These are phyloP conservation scores for Idaea dimidiata DNA, from an alignment of 2,888 invertebrate genomes.

Conservation along the genomic window DNA sequence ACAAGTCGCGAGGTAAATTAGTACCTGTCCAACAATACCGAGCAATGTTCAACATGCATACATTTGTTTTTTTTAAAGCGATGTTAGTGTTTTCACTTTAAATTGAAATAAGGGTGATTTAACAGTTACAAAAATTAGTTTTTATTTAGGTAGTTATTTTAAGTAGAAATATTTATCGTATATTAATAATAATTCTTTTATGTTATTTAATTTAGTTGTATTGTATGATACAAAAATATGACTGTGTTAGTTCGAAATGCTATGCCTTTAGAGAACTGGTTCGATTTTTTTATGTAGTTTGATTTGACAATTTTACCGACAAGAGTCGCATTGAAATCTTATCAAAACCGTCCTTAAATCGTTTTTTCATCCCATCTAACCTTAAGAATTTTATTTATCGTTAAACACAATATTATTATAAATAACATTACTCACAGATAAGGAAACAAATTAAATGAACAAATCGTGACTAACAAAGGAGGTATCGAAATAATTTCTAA, in stretches of 20 bases:
- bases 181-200: no score
- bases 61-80: neutral
- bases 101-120: neutral
- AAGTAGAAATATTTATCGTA: no score
- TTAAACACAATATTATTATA: neutral
- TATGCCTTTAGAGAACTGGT: no score
- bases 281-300: no score
- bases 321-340: no score
- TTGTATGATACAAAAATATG: no score
- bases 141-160: neutral
- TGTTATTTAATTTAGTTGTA: no score
- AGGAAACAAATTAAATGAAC: constrained; percentile 24
- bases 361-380: no score
- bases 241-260: no score
- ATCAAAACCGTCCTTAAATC: no score
- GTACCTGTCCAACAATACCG: constrained; percentile 21
- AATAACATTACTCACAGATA: constrained; percentile 7
- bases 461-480: constrained; percentile 38
- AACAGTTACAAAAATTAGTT: neutral
- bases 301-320: no score
- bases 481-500: constrained; percentile 42
- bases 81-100: neutral
- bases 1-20: constrained; percentile 20
- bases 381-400: neutral
- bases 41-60: constrained; percentile 12